These are phyloP conservation scores for Aselliscus stoliczkanus DNA, from an alignment of 2,797 vertebrate species.

Conservation along the genomic window DNA sequence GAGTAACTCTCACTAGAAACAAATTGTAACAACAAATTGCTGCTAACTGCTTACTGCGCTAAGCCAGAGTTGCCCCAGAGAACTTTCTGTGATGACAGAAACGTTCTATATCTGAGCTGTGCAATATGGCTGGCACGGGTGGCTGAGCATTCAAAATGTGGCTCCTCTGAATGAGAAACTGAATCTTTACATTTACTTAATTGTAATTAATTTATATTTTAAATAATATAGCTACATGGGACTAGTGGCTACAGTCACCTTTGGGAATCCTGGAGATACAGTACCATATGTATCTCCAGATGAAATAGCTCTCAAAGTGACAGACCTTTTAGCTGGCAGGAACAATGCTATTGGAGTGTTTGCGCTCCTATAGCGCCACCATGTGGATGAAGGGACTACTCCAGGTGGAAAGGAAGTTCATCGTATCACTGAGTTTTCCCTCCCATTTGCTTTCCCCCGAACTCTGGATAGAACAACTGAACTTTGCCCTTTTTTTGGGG, in stretches of 20 bases:
- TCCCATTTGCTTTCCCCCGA: background rate
- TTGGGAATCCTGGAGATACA: background rate
- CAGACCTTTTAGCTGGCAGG: conserved; percentile 1
- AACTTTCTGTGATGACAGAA: background rate
- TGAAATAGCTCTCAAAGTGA: background rate
- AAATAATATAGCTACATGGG: background rate
- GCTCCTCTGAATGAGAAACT: background rate
- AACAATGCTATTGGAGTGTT: background rate
- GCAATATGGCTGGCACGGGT: background rate
- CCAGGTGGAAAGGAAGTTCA: background rate
- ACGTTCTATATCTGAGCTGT: background rate
- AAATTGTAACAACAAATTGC: background rate
- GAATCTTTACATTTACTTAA: background rate
- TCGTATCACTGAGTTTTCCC: background rate
- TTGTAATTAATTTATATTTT: background rate
- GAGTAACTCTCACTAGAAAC: background rate
- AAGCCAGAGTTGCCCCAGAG: background rate
- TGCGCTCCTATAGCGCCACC: background rate
- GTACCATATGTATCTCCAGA: too few relatives aligned
- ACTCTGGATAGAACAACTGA: background rate
- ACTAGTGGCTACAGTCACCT: background rate
- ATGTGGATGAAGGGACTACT: background rate
- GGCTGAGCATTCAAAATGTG: background rate
- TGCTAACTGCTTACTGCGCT: background rate
- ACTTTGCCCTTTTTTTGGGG: background rate